Evolutionary conservation across 2,113 vertebrate genomes (phyloP).

Genomic region (Saccopteryx bilineata): DNA sequence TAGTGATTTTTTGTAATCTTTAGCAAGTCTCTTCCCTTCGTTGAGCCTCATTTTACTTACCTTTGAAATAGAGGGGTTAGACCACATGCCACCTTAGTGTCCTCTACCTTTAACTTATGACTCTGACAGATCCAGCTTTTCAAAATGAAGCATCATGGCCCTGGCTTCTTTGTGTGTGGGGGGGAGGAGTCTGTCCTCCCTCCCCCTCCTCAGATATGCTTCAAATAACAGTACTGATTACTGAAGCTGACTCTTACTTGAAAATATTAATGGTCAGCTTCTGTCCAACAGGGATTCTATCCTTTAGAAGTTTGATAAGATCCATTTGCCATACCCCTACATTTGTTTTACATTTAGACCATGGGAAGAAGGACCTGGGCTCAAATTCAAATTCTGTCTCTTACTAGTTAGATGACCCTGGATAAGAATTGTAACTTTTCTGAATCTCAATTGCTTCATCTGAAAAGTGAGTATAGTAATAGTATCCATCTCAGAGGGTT

Average conservation of each 20-base stretch:
- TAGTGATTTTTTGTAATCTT: not conserved
- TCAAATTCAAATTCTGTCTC: not conserved
- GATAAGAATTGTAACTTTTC: not conserved
- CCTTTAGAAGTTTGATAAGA: not conserved
- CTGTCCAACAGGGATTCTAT: not conserved
- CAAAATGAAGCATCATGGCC: not conserved
- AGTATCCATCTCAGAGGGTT: not conserved
- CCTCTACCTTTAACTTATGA: not conserved
- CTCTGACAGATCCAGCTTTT: not conserved
- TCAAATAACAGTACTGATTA: not conserved
- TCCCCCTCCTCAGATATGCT: not conserved
- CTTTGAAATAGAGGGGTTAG: not conserved
- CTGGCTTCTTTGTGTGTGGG: not conserved
- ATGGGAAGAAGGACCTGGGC: not conserved
- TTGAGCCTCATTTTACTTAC: not conserved
- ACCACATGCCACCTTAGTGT: not conserved
- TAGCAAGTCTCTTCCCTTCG: not conserved
- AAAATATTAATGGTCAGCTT: not conserved
- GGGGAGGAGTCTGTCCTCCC: not conserved
- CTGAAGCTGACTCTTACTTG: not conserved
- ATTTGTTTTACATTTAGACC: not conserved
- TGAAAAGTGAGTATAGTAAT: not conserved
- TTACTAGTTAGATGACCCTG: not conserved
- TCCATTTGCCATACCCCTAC: not conserved
- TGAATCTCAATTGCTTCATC: not conserved